Percentiles rank a stretch among this genome's conserved stretches.
phyloP scores from a whole-genome alignment of 1,140 invertebrate species.

The Acromyrmex echinatior region DNA sequence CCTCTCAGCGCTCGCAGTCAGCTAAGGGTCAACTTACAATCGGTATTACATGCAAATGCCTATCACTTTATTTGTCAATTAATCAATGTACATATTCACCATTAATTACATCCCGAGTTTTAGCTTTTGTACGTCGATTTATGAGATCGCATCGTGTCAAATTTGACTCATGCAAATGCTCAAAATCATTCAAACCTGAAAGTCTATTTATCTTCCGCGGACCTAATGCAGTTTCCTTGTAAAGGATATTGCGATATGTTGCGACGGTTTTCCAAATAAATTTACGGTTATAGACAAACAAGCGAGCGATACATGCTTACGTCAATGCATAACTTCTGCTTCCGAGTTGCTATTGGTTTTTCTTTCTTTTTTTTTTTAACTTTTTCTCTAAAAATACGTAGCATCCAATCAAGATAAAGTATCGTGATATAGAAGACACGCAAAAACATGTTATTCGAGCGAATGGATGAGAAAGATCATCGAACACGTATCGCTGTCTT shows the following conservation, averaged over 20 bases:
- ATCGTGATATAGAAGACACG: slow-evolving; percentile 31
- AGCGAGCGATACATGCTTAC: slow-evolving; percentile 5
- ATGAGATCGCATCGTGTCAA: neutral
- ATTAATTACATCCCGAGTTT: neutral
- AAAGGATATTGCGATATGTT: slow-evolving; percentile 20
- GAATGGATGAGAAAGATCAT: slow-evolving; percentile 35
- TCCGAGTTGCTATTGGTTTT: slow-evolving; percentile 12
- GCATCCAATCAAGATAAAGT: slow-evolving; percentile 60
- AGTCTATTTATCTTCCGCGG: neutral
- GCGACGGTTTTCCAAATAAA: slow-evolving; percentile 53
- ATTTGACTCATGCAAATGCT: neutral
- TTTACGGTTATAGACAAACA: slow-evolving; percentile 25
- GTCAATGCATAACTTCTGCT: slow-evolving; percentile 39
- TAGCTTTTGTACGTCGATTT: neutral
- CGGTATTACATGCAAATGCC: slow-evolving; percentile 9
- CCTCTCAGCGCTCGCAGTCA: neutral
- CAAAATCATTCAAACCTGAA: neutral
- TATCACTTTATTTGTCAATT: slow-evolving; percentile 34
- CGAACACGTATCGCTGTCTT: slow-evolving; percentile 46
- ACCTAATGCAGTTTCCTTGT: slow-evolving; percentile 28
- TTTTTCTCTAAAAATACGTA: slow-evolving; percentile 11
- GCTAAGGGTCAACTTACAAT: slow-evolving; percentile 11
- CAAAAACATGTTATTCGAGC: slow-evolving; percentile 40
- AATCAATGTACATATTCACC: neutral
- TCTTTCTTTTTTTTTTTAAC: slow-evolving; percentile 21